Base-by-base conservation (phyloP, 2,888 invertebrate species). In the Xanthorhoe spadicearia region DNA sequence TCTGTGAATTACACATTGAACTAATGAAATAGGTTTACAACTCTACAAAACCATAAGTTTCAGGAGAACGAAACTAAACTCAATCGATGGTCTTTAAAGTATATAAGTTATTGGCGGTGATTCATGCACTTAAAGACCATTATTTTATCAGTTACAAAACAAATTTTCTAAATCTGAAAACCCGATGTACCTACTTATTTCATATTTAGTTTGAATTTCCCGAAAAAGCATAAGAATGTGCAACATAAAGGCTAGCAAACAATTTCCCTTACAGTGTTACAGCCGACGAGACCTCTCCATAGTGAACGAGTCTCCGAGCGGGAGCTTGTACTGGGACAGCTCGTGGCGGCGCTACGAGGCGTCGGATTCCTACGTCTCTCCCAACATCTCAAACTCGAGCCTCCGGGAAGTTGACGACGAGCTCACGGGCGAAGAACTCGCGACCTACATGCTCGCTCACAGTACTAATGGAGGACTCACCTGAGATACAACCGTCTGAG, bases 381-480 rank as follows among this genome's bases (percentile, higher is more conserved):
- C 93, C 52, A 94, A 95, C 67, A 96, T 96, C 77, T 96, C 96
- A 82, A 96, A 96, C 87, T 96, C 96, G 64, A 96, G 96, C 78
- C 92, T 96, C n/a, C 95, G 95, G 61, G 96, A 96, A 81, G 88
- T 95, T 70, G 96, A 96, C 75, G 95, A 95, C 43, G 96, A 96
- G 73, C 94, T 95, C 74, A 95, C 94, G 9, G 95, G 95, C 8
- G 94, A 94, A 58, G 96, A 96, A 80, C 89, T 96, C 61, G 95
- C 95, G 15, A 94, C 94, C 18, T 95, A 95, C 83, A 95, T 96
- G 95, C 95, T 95, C 83, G 91, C 96, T 56, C 96, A 96, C 76
- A 86, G 87, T 75, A 84, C 87, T 55, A 89, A 90, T 48, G 88
- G 87, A 4, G 90, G 88, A 56, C 82, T 86, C 60, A 91, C 90